phyloP scores from a whole-genome alignment of 2,113 vertebrate species.

The Quiscalus mexicanus region DNA sequence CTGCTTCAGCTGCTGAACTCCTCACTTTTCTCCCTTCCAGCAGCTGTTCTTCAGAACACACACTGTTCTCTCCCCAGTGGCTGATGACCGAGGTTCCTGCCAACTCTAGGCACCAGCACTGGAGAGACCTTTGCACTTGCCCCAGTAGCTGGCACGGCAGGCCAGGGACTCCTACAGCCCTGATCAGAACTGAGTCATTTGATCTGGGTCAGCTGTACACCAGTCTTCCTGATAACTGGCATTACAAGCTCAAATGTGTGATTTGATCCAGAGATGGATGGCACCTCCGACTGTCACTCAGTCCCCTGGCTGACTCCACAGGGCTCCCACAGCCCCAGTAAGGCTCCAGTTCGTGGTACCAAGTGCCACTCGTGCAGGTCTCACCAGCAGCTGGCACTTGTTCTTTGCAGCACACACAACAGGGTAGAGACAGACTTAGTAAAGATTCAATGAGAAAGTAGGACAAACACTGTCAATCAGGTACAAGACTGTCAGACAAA shows the following conservation, averaged over 20 bases:
- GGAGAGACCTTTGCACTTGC: neutral
- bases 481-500: neutral
- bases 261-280: neutral
- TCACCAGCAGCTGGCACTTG: neutral
- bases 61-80: neutral
- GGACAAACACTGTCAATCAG: neutral
- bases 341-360: neutral
- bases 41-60: neutral
- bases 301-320: neutral
- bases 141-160: neutral
- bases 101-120: neutral
- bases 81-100: accelerated
- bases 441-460: neutral
- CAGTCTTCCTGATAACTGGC: neutral
- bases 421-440: neutral
- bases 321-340: neutral
- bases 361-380: neutral
- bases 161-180: neutral
- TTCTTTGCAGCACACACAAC: neutral
- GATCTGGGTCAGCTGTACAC: neutral
- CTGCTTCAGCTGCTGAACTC: neutral
- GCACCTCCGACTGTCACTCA: neutral
- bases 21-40: neutral
- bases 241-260: neutral
- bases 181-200: neutral